A percentile compares a stretch with the other conserved stretches of the same genome.
phyloP scores from a whole-genome alignment of 64 coral and sea anemone species.

The Platygyra sinensis region DNA sequence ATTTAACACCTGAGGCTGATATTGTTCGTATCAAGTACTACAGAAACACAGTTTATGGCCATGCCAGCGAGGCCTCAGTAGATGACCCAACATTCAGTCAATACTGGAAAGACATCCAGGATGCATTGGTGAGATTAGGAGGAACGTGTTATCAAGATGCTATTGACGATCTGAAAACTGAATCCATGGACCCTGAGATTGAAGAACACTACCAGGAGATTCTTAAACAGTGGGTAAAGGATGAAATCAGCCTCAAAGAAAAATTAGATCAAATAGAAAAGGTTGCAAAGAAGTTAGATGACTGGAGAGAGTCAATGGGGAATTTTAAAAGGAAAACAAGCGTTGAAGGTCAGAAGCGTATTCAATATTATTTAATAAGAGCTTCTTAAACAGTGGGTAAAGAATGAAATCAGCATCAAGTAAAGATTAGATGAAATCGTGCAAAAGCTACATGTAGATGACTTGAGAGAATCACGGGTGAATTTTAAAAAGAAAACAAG shows the following conservation, averaged over 20 bases:
- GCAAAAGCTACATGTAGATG: no score
- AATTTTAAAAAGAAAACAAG: no score
- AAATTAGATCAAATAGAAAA: background rate
- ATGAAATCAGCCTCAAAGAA: background rate
- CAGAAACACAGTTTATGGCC: conserved; percentile 44
- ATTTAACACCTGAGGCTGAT: no score
- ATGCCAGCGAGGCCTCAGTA: conserved; percentile 25
- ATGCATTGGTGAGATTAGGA: conserved; percentile 32
- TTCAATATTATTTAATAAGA: no score
- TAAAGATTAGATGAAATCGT: no score
- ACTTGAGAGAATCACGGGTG: no score
- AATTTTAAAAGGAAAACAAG: background rate
- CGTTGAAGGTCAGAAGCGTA: background rate
- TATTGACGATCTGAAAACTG: conserved; percentile 3
- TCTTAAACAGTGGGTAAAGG: background rate
- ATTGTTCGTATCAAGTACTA: no score
- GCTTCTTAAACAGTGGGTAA: no score
- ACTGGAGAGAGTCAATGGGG: background rate
- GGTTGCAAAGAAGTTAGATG: background rate
- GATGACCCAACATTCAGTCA: conserved; percentile 14
- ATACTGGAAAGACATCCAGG: conserved; percentile 16
- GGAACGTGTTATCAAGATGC: background rate
- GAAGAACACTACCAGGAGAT: background rate
- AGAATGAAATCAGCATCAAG: no score
- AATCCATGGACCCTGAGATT: background rate